Evolutionary conservation across 2,797 vertebrate genomes (phyloP), one percentile per base, ranked within the genome.

Genomic region (Oryzias sinensis): DNA sequence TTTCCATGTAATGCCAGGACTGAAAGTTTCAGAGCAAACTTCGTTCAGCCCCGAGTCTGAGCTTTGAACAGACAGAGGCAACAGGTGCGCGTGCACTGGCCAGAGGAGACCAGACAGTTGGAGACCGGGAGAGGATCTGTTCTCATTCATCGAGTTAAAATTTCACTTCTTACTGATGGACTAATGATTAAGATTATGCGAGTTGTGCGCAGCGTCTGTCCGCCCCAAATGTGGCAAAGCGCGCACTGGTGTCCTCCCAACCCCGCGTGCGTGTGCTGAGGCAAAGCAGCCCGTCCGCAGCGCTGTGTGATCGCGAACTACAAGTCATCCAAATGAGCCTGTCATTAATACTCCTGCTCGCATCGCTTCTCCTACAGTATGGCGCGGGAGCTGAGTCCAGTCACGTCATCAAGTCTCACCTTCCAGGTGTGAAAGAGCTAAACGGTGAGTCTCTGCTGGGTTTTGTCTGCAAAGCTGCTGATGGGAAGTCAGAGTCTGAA

Each of bases 301-400:
- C 79, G 85, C 76, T 86, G 85, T 88, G 92, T 74, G 70, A 91
- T 90, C 75, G 87, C 89, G 86, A 68, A 87, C 85, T 82, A 90
- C 89, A 88, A 84, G 84, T 91, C 88, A 93, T 94, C 95, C 96
- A 94, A 96, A 98, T 98, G 97, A 95, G 94, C 95, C 94, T 94
- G 89, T 85, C 93, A 92, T 94, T 94, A 81, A 74, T 96, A 75
- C 83, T 95, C 90, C 93, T 95, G 81, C 93, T 98, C 90, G 93
- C 93, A 92, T 92, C 92, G 88, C 93, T 94, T 93, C 92, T 94
- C 91, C 95, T 90, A 85, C 92, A 90, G 72, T 89, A 88, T 87
- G 93, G 93, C 76, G 90, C 92, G 82, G 91, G 76, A 82, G 94
- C 94, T 70, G 94, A 97, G 87, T 93, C 94, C 81, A 94, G 90